Conservation (phyloP, 2,797 vertebrate genomes). For the Monodelphis domestica region DNA sequence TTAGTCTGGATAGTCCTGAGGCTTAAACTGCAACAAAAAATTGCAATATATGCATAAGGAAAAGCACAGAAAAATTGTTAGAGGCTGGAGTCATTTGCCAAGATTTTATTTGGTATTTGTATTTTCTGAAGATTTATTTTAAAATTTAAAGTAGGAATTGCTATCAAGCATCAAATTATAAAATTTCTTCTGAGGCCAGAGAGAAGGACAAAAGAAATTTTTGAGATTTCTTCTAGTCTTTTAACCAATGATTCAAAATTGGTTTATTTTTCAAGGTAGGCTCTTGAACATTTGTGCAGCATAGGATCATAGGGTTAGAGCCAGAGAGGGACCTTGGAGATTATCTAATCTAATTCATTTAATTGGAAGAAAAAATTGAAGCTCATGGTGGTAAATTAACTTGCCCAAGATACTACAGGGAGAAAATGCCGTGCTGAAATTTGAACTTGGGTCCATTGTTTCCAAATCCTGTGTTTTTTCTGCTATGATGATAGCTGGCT, state of each 20-base stretch:
- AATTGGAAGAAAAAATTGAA: neutral
- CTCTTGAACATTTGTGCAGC: neutral
- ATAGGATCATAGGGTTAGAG: neutral
- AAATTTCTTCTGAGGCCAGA: neutral
- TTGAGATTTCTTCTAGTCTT: neutral
- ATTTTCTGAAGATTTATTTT: neutral
- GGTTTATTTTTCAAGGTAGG: neutral
- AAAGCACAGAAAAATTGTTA: neutral
- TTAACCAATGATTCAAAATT: neutral
- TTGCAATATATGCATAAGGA: neutral
- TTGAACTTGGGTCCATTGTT: neutral
- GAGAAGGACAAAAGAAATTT: neutral
- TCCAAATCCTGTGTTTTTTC: neutral
- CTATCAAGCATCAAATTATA: neutral
- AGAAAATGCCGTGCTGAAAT: neutral
- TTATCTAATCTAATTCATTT: neutral
- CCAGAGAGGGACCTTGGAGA: neutral
- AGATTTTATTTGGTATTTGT: neutral
- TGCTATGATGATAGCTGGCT: neutral
- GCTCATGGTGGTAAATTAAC: neutral
- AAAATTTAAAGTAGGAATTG: neutral
- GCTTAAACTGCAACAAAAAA: neutral
- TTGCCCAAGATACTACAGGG: neutral
- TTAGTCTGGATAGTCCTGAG: neutral
- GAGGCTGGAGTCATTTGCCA: neutral